Conservation (phyloP, 1,140 invertebrate species). For the Sminthurinus signatus region DNA sequence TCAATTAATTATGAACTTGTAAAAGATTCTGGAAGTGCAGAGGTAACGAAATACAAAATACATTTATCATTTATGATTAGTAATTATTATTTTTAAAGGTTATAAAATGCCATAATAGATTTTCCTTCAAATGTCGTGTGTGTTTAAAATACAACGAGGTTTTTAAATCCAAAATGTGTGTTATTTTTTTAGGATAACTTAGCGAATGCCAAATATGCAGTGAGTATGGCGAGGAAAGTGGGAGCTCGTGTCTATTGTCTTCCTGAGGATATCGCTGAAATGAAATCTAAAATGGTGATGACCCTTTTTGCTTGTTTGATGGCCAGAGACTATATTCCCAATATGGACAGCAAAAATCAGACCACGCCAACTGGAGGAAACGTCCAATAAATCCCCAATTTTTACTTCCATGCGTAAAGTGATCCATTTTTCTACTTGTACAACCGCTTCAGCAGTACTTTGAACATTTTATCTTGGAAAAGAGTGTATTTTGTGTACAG, state of each 20-base stretch:
- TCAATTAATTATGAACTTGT: slow-evolving; percentile 91
- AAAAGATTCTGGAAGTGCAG: slow-evolving; percentile 63
- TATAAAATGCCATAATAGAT: too few species aligned
- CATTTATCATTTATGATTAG: too few species aligned
- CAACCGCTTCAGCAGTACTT: too few species aligned
- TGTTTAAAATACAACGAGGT: too few species aligned
- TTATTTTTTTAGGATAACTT: slow-evolving; percentile 82
- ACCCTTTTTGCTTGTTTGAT: slow-evolving; percentile 98
- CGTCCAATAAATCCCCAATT: not conserved
- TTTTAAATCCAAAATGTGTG: too few species aligned
- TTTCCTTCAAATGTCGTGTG: too few species aligned
- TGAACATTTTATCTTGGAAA: too few species aligned
- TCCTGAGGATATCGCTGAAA: slow-evolving; percentile 98
- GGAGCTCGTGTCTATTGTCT: slow-evolving; percentile 95
- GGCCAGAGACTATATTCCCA: slow-evolving; percentile 89
- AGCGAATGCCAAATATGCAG: slow-evolving; percentile 97
- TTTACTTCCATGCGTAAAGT: too few species aligned
- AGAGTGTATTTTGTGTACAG: too few species aligned
- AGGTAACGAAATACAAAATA: too few species aligned
- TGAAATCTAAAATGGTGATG: slow-evolving; percentile 99
- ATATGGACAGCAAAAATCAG: slow-evolving; percentile 63
- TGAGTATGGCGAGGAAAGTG: slow-evolving; percentile 94
- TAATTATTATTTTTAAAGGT: too few species aligned
- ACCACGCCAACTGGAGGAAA: not conserved
- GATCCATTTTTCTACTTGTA: too few species aligned